Conservation (phyloP, 2,113 vertebrate species). For the Triplophysa tibetana region DNA sequence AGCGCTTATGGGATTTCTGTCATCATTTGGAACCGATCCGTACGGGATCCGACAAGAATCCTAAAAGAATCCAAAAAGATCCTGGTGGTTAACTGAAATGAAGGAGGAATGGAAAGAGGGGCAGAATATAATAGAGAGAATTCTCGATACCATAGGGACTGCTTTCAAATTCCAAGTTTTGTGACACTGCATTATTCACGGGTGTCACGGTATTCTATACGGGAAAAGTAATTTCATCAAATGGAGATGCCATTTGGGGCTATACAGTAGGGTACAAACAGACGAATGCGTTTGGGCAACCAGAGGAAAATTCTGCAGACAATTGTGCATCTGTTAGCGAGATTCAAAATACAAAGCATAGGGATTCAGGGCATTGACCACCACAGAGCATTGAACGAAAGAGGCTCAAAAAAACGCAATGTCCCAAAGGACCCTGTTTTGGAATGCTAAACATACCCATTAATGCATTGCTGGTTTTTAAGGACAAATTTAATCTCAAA, state of each 20-base stretch:
- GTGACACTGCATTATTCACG: background rate
- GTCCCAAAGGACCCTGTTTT: constrained; percentile 16
- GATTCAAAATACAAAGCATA: constrained; percentile 20
- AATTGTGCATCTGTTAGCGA: background rate
- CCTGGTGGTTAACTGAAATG: too few relatives aligned
- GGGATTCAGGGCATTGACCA: constrained; percentile 33
- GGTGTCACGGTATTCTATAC: too few relatives aligned
- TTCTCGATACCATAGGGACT: too few relatives aligned
- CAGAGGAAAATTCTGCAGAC: constrained; percentile 4
- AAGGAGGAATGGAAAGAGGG: too few relatives aligned
- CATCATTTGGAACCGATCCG: background rate
- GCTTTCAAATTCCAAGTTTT: background rate
- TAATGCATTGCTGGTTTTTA: constrained; percentile 6
- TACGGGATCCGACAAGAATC: background rate
- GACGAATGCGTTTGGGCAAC: background rate
- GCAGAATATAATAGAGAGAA: too few relatives aligned
- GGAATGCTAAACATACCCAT: constrained; percentile 21
- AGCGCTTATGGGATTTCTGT: background rate
- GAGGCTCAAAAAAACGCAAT: constrained; percentile 8
- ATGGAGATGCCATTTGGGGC: too few relatives aligned
- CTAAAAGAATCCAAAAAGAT: too few relatives aligned
- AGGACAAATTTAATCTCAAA: constrained; percentile 20
- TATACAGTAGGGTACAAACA: background rate
- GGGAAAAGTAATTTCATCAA: too few relatives aligned
- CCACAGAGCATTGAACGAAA: background rate